Evolutionary conservation across 2,797 vertebrate genomes (phyloP), one percentile per base, ranked within the genome.

Genomic region (Helostoma temminkii): DNA sequence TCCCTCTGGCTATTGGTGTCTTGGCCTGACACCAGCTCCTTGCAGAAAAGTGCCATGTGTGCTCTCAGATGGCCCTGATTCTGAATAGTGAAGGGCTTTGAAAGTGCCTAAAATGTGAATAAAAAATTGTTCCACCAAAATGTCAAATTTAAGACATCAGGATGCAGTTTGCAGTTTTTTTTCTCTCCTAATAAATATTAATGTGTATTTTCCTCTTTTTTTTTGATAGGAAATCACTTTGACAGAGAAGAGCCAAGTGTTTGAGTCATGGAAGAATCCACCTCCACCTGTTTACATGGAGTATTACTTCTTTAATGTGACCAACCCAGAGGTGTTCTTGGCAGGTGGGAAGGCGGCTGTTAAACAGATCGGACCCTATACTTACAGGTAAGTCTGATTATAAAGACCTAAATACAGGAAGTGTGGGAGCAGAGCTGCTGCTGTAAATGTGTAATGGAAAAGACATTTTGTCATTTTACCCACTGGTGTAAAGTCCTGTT

Each of bases 231-330:
- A 95, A 85, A 86, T 95, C 8, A 94, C 93, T 10, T 74, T 95
- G 79, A 93, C 90, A 3, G 83, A 95, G 80, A 93, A 93, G 67
- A 94, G 93, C 67, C 85, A 82, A 85, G 60, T 95, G 45, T 92
- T 95, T 53, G 93, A 93, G 36, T 36, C 79, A 7, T 95, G 95
- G 95, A 95, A 94, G 88, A 94, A 95, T 47, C 95, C 94, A 3
- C 94, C 95, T 14, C 92, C 93, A 3, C 93, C 94, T 11, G 93
- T 94, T 74, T 95, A 95, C 69, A 94, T 95, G 93, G 93, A 95
- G 90, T 95, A 95, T 87, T 95, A 94, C 87, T 95, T 95, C 86
- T 95, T 95, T 84, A 94, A 95, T 5, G 91, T 95, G 55, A 93
- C 94, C 85, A 95, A 95, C 76, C 81, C 92, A 6, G 81, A 93